These are phyloP conservation scores for Ammodytes marinus DNA, from an alignment of 2,113 vertebrate genomes.

Conservation along the genomic window DNA sequence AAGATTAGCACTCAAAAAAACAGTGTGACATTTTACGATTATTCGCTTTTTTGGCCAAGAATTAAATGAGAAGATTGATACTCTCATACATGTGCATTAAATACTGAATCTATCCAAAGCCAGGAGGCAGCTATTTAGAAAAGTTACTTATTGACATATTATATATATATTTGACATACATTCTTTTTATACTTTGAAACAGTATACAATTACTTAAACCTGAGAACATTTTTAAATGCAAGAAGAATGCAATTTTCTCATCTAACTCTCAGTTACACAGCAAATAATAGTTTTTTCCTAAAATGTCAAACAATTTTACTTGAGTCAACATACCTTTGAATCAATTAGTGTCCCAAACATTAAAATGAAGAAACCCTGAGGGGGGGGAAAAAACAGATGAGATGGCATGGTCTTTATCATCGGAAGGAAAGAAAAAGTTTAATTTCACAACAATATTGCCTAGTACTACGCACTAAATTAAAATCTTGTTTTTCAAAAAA, in stretches of 20 bases:
- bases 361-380: conserved; percentile 88
- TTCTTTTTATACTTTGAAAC: no score
- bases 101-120: no score
- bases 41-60: background rate
- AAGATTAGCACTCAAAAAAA: background rate
- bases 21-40: background rate
- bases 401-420: background rate
- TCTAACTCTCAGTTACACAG: no score
- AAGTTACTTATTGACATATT: background rate
- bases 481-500: background rate
- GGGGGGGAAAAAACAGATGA: background rate
- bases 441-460: background rate
- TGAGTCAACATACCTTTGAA: conserved; percentile 67
- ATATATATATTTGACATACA: no score
- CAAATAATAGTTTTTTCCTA: background rate
- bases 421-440: background rate
- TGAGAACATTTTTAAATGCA: background rate
- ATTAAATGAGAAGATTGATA: no score
- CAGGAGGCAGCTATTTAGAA: no score
- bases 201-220: no score
- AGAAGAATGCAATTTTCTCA: no score
- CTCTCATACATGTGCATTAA: no score
- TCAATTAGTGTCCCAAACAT: conserved; percentile 83
- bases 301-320: background rate
- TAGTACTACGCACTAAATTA: background rate